These are phyloP conservation scores for Pyrgus malvae DNA, from an alignment of 2,888 invertebrate species.

Conservation along the genomic window DNA sequence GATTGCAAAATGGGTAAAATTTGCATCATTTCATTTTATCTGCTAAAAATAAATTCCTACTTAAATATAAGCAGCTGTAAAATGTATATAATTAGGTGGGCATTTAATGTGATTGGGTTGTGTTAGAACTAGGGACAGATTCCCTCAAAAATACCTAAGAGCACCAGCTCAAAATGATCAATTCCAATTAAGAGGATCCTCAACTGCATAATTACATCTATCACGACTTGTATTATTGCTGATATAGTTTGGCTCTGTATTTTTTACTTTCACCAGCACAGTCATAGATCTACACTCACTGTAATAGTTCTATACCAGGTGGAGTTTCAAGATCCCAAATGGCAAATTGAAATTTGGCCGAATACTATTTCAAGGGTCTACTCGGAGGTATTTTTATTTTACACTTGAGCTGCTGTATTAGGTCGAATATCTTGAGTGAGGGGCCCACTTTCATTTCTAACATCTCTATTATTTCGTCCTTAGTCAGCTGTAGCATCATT, in stretches of 20 bases:
- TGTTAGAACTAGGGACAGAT: too few species aligned
- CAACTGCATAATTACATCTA: background rate
- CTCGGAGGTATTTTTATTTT: conserved; percentile 89
- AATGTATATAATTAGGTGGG: too few species aligned
- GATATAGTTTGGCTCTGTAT: background rate
- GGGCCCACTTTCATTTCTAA: conserved; percentile 97
- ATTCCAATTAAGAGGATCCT: background rate
- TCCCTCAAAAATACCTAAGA: background rate
- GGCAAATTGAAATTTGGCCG: background rate
- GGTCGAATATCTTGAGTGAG: conserved; percentile 94
- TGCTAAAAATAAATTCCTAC: too few species aligned
- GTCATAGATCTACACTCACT: background rate
- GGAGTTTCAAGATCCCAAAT: background rate
- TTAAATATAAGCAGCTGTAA: too few species aligned
- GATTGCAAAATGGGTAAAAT: too few species aligned
- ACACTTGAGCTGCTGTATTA: conserved; percentile 94
- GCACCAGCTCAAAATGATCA: background rate
- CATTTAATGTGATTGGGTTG: too few species aligned
- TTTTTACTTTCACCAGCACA: background rate
- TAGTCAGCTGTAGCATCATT: conserved; percentile 89
- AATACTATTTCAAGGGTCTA: conserved; percentile 58
- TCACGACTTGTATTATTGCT: background rate
- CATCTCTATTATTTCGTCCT: conserved; percentile 94
- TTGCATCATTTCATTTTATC: too few species aligned
- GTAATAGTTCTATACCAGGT: background rate